Evolutionary conservation across 2,797 vertebrate genomes (phyloP).

Genomic region (Morelia viridis): DNA sequence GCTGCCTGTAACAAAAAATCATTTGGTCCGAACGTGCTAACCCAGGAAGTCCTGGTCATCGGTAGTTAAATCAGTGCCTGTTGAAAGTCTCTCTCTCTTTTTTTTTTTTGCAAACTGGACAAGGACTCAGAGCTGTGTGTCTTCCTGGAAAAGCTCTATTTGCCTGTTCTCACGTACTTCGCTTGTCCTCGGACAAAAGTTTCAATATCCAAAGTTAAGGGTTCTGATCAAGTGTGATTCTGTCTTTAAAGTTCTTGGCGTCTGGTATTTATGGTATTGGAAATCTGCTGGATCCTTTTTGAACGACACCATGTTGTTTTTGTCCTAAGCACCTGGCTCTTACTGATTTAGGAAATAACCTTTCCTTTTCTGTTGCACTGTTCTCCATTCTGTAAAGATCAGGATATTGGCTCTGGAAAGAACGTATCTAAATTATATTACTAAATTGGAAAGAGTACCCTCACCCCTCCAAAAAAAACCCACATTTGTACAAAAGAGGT

Average conservation of each 20-base stretch:
- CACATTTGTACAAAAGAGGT: slow-evolving; percentile 28
- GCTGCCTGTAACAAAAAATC: neutral
- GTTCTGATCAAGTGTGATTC: slow-evolving; percentile 49
- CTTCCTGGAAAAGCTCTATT: slow-evolving; percentile 71
- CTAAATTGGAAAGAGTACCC: slow-evolving; percentile 33
- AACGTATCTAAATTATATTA: neutral
- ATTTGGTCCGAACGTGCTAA: slow-evolving; percentile 31
- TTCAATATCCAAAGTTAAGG: slow-evolving; percentile 66
- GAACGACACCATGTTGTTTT: slow-evolving; percentile 59
- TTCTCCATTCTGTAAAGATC: slow-evolving; percentile 63
- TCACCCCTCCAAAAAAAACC: neutral
- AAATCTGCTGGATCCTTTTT: slow-evolving; percentile 62
- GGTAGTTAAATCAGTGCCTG: slow-evolving; percentile 67
- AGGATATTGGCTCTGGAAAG: slow-evolving; percentile 42
- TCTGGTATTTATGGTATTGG: slow-evolving; percentile 64
- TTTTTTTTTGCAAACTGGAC: slow-evolving; percentile 63
- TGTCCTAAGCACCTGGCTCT: slow-evolving; percentile 62
- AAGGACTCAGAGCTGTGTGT: slow-evolving; percentile 64
- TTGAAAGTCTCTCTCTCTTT: slow-evolving; percentile 51
- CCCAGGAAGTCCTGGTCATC: slow-evolving; percentile 45
- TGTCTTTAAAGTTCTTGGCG: slow-evolving; percentile 53
- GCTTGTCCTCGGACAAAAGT: slow-evolving; percentile 69
- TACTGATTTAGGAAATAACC: slow-evolving; percentile 55
- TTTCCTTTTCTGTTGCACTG: slow-evolving; percentile 58
- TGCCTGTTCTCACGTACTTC: slow-evolving; percentile 69